Conservation (phyloP, 2,113 vertebrate genomes). For the Motacilla alba region DNA sequence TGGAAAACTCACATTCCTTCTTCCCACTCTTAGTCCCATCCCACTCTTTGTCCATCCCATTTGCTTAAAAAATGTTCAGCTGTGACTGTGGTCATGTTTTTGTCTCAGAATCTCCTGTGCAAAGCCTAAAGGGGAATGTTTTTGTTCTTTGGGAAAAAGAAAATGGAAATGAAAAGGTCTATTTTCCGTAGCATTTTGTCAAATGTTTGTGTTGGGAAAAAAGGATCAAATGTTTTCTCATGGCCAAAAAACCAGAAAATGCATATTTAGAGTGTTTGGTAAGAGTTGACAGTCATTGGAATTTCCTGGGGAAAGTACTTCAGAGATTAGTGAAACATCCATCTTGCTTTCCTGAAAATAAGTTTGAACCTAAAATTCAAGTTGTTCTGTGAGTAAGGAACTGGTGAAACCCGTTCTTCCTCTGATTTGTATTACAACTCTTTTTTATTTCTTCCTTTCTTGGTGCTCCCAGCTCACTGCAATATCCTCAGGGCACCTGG, state of each 20-base stretch:
- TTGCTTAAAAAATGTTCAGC: background rate
- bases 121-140: background rate
- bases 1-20: background rate
- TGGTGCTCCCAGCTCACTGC: background rate
- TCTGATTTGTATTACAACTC: background rate
- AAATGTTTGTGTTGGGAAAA: background rate
- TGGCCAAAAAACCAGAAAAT: background rate
- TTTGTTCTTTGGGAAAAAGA: background rate
- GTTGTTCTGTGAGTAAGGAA: background rate
- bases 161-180: background rate
- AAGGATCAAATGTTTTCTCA: background rate
- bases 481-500: background rate
- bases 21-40: background rate
- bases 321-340: background rate
- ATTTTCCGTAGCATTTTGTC: background rate
- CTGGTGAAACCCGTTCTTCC: background rate
- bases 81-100: fast-evolving
- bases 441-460: background rate
- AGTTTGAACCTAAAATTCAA: background rate
- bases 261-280: background rate
- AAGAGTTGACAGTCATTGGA: background rate
- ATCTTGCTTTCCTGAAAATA: background rate
- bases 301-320: background rate
- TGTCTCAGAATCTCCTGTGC: background rate
- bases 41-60: background rate